Conservation (phyloP, 1,140 invertebrate genomes). For the Drosophila mojavensis region DNA sequence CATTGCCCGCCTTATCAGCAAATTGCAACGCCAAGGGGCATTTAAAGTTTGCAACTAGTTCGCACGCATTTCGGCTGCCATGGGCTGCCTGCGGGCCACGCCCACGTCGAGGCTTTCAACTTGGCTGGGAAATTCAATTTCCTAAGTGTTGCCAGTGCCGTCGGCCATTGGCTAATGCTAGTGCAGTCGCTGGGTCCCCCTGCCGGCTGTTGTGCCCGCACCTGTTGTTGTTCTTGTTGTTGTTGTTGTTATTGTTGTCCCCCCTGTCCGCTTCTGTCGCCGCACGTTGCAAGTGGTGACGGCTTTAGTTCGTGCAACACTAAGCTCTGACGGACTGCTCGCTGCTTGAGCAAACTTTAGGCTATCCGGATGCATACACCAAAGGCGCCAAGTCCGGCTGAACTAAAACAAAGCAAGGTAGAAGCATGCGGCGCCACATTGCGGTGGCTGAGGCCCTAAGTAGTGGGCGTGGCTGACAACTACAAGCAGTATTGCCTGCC, state of each 20-base stretch:
- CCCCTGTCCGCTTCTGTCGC: slow-evolving; percentile 30
- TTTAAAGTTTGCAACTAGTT: slow-evolving; percentile 59
- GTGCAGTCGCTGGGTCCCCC: slow-evolving; percentile 20
- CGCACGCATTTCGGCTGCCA: slow-evolving; percentile 40
- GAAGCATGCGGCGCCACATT: not conserved
- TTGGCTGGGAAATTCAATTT: slow-evolving; percentile 48
- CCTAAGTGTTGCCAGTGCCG: slow-evolving; percentile 40
- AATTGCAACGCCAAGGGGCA: slow-evolving; percentile 66
- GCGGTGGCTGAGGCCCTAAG: not conserved
- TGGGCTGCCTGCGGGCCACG: not conserved
- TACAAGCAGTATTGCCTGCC: not conserved
- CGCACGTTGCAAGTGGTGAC: slow-evolving; percentile 54
- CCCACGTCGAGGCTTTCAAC: slow-evolving; percentile 7
- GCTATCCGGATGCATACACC: slow-evolving; percentile 24
- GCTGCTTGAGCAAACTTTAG: slow-evolving; percentile 27
- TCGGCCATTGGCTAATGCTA: slow-evolving; percentile 39
- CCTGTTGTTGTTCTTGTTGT: not conserved
- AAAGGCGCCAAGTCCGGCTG: slow-evolving; percentile 42
- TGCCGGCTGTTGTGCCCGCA: slow-evolving; percentile 16
- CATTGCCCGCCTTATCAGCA: slow-evolving; percentile 60
- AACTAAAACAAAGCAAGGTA: slow-evolving; percentile 16
- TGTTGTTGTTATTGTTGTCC: not conserved
- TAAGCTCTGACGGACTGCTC: slow-evolving; percentile 36
- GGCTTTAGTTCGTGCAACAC: slow-evolving; percentile 39
- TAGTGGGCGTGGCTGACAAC: not conserved